Evolutionary conservation across 2,113 vertebrate genomes (phyloP), one percentile per base, ranked within the genome.

Genomic region (Trinectes maculatus): DNA sequence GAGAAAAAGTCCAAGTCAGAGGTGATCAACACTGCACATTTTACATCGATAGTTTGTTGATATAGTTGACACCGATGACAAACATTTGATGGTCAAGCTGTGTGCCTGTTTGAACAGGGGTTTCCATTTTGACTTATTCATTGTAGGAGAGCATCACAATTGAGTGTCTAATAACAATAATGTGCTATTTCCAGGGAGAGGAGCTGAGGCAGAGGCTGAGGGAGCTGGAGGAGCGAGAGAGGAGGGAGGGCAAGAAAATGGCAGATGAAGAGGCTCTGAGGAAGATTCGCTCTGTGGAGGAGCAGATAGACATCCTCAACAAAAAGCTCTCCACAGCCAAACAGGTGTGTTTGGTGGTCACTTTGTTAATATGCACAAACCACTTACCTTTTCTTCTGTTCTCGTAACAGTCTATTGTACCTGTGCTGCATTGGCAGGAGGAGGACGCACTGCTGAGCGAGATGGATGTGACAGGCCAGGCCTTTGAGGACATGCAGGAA

Each of bases 401-500:
- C 34, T 40, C 18, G n/a, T 16, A 6, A 74, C 26, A n/a, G 22
- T 10, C 16, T 22, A 0, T 2, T 1, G 1, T 24, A 11, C 11
- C 26, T 4, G 1, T 7, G 24, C 25, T 36, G 29, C 11, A 1
- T 48, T 47, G 51, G 11, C 84, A 99, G 97, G 97, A 99, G 75
- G 96, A 99, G 79, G 98, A 99, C 34, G 97, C 96, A 0, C 83
- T 99, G 52, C 93, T 99, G 25, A 98, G 96, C 0, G 97, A 99
- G 91, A 99, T 99, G 98, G 98, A 99, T 15, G 98, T 98, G 81
- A 99, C 98, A 1, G 98, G 97, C 12, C 98, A 99, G 87, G 96
- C 98, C 9, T 99, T 99, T 54, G 98, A 99, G 82, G 97, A 99
- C 84, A 99, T 99, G 98, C 98, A 99, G 83, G 98, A 99, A 56